Evolutionary conservation across 1,140 invertebrate genomes (phyloP).

Genomic region (Apis cerana): DNA sequence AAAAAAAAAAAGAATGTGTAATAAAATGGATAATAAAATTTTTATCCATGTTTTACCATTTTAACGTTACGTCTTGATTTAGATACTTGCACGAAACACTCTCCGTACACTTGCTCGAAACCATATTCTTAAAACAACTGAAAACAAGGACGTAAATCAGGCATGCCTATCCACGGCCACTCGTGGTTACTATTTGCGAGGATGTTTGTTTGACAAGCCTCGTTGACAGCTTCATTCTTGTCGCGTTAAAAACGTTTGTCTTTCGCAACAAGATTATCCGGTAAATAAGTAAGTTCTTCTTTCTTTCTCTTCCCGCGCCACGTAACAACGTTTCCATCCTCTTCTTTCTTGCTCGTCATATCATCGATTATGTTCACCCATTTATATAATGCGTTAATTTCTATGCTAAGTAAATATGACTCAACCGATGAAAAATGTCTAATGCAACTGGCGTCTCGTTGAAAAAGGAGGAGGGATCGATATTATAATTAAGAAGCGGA

Average conservation of each 20-base stretch:
- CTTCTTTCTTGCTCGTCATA: too few relatives aligned
- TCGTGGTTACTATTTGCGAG: neutral
- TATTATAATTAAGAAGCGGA: too few relatives aligned
- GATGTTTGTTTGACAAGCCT: constrained; percentile 31
- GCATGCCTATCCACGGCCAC: neutral
- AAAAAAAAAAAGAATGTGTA: neutral
- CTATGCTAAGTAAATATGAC: constrained; percentile 38
- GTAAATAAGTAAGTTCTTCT: constrained; percentile 12
- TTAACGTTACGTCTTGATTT: too few relatives aligned
- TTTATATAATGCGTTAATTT: constrained; percentile 46
- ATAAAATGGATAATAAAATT: neutral
- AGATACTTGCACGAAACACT: neutral
- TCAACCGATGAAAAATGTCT: constrained; percentile 29
- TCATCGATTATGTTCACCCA: neutral
- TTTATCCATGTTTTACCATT: too few relatives aligned
- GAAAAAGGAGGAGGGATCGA: neutral
- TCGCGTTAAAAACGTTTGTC: constrained; percentile 34
- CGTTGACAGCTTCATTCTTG: neutral
- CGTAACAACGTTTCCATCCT: neutral
- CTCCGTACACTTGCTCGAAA: too few relatives aligned
- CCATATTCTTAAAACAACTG: neutral
- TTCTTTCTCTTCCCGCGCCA: too few relatives aligned
- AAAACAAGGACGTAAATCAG: constrained; percentile 25
- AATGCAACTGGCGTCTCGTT: neutral
- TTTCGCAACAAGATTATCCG: constrained; percentile 22